Base-by-base conservation (phyloP, 2,113 vertebrate genomes). In the Felis chaus region DNA sequence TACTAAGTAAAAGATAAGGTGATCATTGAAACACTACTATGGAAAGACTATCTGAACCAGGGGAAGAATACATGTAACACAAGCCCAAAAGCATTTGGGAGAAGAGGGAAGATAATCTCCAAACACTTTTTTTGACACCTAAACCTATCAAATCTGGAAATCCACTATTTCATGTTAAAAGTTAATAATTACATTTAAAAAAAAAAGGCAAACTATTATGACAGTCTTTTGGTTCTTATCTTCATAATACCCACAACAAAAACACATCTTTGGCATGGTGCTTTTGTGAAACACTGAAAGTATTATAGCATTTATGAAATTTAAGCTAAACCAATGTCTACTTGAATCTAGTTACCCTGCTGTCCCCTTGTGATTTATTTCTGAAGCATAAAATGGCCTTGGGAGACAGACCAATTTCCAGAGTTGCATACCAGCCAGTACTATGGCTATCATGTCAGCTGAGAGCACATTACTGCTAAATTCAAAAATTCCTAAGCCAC, bases 181-280 rank as follows among this genome's bases (percentile, higher is more conserved):
- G 73, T 74, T 69, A 73, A 80, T 21, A 4, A 50, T 23, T 48
- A 74, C 73, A 25, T 12, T 1, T 14, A 55, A 87, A 82, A 76
- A 7, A 13, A 13, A 3, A 73, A 33, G 63, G 7, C 85, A 61
- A 85, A 61, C 4, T 55, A 31, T 33, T 45, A 80, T 85, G 13
- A 10, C 61, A 84, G 45, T 29, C 29, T 53, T 13, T 78, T 71
- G n/a, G 57, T 96, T 92, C 66, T 83, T 89, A 90, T 39, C 48
- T 81, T 69, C 16, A 8, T 78, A 93, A 96, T 2, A 91, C 53
- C 31, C 45, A 95, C 29, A 84, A 97, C 9, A 97, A 94, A 82
- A 86, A 18, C 14, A 71, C 3, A 89, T 63, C 61, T 96, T 87
- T 79, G 13, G 53, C 45, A 90, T 29, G 4, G 1, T 15, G 84